phyloP scores from a whole-genome alignment of 2,113 vertebrate species.

The Pristiophorus japonicus region DNA sequence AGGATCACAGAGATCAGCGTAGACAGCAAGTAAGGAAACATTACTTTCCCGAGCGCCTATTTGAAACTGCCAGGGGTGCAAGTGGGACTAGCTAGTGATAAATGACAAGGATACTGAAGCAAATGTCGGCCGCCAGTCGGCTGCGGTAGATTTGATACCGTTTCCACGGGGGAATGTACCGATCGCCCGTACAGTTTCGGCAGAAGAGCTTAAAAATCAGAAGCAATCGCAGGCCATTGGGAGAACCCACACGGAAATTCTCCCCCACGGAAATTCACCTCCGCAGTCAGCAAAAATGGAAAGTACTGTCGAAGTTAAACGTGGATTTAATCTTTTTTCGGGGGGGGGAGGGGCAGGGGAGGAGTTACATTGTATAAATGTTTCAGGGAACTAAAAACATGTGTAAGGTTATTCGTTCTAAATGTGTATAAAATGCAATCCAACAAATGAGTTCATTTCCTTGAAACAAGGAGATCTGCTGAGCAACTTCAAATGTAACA shows the following conservation, averaged over 20 bases:
- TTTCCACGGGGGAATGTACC: not conserved
- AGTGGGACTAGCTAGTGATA: no score
- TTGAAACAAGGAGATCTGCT: not conserved
- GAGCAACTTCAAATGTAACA: no score
- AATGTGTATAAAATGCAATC: not conserved
- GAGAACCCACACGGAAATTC: not conserved
- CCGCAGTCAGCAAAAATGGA: not conserved
- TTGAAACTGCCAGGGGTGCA: not conserved
- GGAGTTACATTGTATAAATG: not conserved
- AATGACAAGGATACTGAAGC: not conserved
- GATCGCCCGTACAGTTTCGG: not conserved
- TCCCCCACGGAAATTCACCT: not conserved
- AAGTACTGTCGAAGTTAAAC: not conserved
- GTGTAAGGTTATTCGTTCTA: not conserved
- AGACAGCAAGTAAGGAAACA: not conserved
- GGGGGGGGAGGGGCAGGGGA: no score
- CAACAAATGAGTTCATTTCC: not conserved
- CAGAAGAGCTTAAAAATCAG: not conserved
- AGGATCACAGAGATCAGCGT: no score
- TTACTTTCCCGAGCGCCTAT: not conserved
- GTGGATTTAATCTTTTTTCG: no score
- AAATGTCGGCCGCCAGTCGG: not conserved
- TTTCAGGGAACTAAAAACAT: not conserved
- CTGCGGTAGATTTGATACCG: not conserved
- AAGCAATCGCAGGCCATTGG: not conserved